A percentile compares a stretch with the other conserved stretches of the same genome.
Conservation (phyloP, 1,140 invertebrate genomes). For the Bombus confusus region DNA sequence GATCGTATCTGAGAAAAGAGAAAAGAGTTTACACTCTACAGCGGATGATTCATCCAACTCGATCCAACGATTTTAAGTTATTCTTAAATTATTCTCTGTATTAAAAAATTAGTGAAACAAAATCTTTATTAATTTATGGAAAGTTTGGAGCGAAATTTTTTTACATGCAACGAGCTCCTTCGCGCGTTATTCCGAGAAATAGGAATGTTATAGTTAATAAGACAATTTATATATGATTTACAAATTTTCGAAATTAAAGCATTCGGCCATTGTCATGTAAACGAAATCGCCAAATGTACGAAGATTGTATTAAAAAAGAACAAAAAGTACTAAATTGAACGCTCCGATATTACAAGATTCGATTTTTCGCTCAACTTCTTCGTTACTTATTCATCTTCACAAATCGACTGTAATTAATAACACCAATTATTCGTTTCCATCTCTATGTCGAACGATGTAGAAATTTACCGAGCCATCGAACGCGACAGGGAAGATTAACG, state of each 20-base stretch:
- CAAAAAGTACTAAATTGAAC: neutral
- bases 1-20: neutral
- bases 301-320: neutral
- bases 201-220: no score
- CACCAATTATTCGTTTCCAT: neutral
- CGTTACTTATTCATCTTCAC: neutral
- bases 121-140: no score
- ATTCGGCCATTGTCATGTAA: neutral
- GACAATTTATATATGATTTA: neutral
- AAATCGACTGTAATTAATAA: neutral
- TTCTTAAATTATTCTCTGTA: neutral
- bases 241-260: neutral
- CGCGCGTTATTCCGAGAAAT: no score
- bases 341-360: neutral
- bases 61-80: neutral
- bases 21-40: neutral
- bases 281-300: neutral
- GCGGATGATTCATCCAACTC: neutral
- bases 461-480: slow-evolving; percentile 10
- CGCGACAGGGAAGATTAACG: slow-evolving; percentile 41
- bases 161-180: no score
- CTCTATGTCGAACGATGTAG: neutral
- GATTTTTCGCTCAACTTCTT: neutral
- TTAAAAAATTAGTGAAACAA: neutral
- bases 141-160: no score